These are phyloP conservation scores for Dipodomys stephensi DNA, from an alignment of 2,113 vertebrate genomes.

Conservation along the genomic window DNA sequence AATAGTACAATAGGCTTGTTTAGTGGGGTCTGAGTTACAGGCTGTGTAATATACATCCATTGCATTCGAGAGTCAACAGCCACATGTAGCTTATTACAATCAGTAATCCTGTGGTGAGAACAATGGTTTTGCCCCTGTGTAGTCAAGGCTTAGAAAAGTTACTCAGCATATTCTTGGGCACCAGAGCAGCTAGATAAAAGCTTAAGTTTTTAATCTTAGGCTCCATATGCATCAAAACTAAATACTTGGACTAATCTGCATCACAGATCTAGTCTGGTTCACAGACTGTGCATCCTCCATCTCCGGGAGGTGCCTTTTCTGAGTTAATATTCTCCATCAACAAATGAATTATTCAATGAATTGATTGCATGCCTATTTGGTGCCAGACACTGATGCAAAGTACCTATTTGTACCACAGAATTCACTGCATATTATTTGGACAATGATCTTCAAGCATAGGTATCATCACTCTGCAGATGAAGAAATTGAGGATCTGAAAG, in stretches of 20 bases:
- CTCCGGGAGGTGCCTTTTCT: background rate
- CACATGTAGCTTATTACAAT: background rate
- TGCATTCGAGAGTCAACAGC: background rate
- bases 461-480: background rate
- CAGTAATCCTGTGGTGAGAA: background rate
- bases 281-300: background rate
- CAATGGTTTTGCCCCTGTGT: background rate
- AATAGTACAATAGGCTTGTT: background rate
- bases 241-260: background rate
- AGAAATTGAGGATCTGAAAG: constrained; percentile 8
- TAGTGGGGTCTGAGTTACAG: background rate
- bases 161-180: background rate
- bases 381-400: background rate
- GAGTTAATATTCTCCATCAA: background rate
- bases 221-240: background rate
- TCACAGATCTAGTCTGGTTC: background rate
- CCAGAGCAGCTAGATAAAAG: background rate
- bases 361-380: background rate
- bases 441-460: background rate
- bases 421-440: background rate
- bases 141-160: constrained; percentile 32
- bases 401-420: background rate
- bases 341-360: constrained; percentile 50
- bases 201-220: background rate
- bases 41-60: background rate